Evolutionary conservation across 2,797 vertebrate species (phyloP).

Genomic region (Lacerta viridis): DNA sequence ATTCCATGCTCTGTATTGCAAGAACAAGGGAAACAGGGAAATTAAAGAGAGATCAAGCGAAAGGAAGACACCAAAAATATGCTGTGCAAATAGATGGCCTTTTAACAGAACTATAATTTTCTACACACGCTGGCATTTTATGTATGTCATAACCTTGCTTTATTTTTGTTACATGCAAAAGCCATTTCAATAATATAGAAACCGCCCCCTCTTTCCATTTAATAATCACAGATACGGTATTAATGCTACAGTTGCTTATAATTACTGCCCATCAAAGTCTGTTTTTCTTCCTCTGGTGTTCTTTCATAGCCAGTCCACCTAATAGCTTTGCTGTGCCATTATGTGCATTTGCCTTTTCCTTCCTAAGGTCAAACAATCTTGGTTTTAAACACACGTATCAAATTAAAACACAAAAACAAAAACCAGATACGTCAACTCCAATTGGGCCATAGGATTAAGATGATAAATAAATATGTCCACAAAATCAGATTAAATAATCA

Average conservation of each 20-base stretch:
- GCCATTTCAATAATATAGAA: background rate
- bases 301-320: background rate
- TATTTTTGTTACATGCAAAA: constrained; percentile 1
- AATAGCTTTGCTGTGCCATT: background rate
- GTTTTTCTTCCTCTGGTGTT: background rate
- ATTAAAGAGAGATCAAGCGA: background rate
- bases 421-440: background rate
- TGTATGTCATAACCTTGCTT: background rate
- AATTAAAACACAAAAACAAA: background rate
- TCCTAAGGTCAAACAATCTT: background rate
- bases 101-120: background rate
- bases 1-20: background rate
- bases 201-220: background rate
- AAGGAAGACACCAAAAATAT: background rate
- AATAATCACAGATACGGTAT: background rate
- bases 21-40: background rate
- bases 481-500: background rate
- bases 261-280: background rate
- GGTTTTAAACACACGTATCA: background rate
- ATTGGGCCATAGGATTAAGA: background rate
- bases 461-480: background rate
- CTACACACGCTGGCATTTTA: background rate
- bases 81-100: background rate
- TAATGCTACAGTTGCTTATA: background rate
- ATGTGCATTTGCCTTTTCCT: background rate